Percentiles rank a stretch among this genome's conserved stretches.
phyloP scores from a whole-genome alignment of 1,140 invertebrate genomes.

The Pogonomyrmex californicus region DNA sequence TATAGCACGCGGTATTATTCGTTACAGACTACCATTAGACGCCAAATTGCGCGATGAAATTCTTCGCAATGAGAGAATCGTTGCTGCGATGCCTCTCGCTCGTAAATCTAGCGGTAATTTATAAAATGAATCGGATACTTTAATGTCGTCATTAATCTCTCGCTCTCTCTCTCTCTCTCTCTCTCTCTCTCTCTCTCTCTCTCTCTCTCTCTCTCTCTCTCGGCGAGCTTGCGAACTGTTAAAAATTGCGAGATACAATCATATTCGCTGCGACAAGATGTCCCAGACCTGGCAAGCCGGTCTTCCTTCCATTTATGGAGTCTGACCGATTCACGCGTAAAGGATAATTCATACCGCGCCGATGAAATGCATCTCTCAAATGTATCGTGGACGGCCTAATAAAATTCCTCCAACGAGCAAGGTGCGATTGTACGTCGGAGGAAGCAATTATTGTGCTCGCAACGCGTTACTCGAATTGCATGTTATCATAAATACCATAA shows the following conservation, averaged over 20 bases:
- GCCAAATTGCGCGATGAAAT: slow-evolving; percentile 20
- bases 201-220: not conserved
- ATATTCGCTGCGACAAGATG: not conserved
- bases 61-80: not conserved
- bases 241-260: not conserved
- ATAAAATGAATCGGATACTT: not conserved
- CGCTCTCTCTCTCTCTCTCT: not conserved
- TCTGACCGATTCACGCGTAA: slow-evolving; percentile 18
- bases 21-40: not conserved
- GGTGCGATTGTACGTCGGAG: not conserved
- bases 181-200: not conserved
- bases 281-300: not conserved
- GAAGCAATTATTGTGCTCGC: slow-evolving; percentile 56
- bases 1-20: not conserved
- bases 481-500: slow-evolving; percentile 14
- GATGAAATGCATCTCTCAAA: not conserved
- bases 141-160: not conserved
- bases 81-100: not conserved
- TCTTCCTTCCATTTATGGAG: not conserved
- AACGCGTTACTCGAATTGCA: slow-evolving; percentile 44
- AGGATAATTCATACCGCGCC: slow-evolving; percentile 24
- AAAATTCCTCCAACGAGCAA: slow-evolving; percentile 27
- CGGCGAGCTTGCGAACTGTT: not conserved
- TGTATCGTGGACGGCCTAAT: slow-evolving; percentile 24
- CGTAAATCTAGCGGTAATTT: slow-evolving; percentile 13